Evolutionary conservation across 2,113 vertebrate genomes (phyloP), one percentile per base, ranked within the genome.

Genomic region (Eonycteris spelaea): DNA sequence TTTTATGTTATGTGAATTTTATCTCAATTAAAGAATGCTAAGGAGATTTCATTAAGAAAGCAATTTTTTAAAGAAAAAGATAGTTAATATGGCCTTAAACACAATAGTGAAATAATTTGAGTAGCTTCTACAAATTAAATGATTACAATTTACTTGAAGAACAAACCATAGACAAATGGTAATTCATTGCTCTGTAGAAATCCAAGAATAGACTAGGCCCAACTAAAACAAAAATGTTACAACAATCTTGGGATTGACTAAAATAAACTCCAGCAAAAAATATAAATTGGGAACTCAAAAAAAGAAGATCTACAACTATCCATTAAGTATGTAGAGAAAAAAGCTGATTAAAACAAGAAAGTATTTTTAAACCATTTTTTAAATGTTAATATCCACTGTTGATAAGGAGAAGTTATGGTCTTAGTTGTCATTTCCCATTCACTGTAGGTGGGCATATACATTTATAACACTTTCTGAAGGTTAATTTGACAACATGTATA

Each of bases 71-170:
- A 83, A 55, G 57, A 15, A 7, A 86, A 74, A 63, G 21, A 59
- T 84, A 91, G 55, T 68, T 84, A 79, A 79, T 68, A 53, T 24
- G 30, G 5, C 28, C 68, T 88, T 90, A 96, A 93, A 63, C 71
- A 61, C 38, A 67, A 91, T 89, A 35, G 28, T 71, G 21, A 91
- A 95, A 82, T 33, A 9, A 95, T n/a, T 75, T 0, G 3, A 83
- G n/a, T 77, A 88, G 70, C 9, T 67, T 92, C 80, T 93, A n/a
- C 78, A 75, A 94, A 93, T 87, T 90, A 45, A 48, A 9, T 90
- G 65, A 67, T 90, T 77, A 38, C 51, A 80, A 80, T 88, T 91
- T 88, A 6, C 8, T 88, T 63, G 38, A 11, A 80, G 55, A 80
- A 93, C 4, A 86, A 87, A 79, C 48, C 16, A 68, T 59, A 51